These are phyloP conservation scores for Calosoma granatense DNA, from an alignment of 1,140 invertebrate genomes.

Conservation along the genomic window DNA sequence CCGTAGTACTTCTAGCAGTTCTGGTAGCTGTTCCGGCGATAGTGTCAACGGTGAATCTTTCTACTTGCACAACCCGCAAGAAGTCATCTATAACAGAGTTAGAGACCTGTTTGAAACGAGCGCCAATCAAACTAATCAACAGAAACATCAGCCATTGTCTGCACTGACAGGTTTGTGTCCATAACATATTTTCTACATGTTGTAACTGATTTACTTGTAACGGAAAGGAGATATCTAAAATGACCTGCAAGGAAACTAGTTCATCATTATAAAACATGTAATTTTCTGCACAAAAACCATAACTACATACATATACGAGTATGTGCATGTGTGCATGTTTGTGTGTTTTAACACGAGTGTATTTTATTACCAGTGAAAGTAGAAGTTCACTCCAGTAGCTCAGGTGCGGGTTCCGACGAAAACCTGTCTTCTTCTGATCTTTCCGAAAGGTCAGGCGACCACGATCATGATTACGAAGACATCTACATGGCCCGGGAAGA, in stretches of 20 bases:
- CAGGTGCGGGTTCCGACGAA: conserved; percentile 47
- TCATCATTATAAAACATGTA: too few relatives aligned
- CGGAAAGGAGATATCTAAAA: too few relatives aligned
- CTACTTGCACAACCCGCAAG: conserved; percentile 70
- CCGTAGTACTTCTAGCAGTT: conserved; percentile 24
- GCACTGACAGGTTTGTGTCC: conserved; percentile 29
- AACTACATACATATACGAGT: too few relatives aligned
- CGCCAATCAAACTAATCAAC: conserved; percentile 15
- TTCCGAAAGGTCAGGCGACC: conserved; percentile 37
- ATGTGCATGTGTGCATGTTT: too few relatives aligned
- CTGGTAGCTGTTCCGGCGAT: conserved; percentile 21
- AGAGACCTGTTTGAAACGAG: conserved; percentile 61
- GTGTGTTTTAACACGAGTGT: background rate
- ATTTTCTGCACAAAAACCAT: too few relatives aligned
- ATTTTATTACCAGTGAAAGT: conserved; percentile 43
- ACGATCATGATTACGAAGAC: conserved; percentile 64
- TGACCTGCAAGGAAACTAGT: too few relatives aligned
- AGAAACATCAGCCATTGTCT: conserved; percentile 22
- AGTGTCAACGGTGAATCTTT: conserved; percentile 54
- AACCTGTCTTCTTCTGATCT: conserved; percentile 44
- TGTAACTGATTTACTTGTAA: background rate
- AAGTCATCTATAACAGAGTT: conserved; percentile 64
- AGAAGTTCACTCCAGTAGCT: conserved; percentile 52
- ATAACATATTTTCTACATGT: too few relatives aligned
- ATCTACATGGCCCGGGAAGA: conserved; percentile 57